Conservation (phyloP, 2,113 vertebrate species). For the Malurus elegans region DNA sequence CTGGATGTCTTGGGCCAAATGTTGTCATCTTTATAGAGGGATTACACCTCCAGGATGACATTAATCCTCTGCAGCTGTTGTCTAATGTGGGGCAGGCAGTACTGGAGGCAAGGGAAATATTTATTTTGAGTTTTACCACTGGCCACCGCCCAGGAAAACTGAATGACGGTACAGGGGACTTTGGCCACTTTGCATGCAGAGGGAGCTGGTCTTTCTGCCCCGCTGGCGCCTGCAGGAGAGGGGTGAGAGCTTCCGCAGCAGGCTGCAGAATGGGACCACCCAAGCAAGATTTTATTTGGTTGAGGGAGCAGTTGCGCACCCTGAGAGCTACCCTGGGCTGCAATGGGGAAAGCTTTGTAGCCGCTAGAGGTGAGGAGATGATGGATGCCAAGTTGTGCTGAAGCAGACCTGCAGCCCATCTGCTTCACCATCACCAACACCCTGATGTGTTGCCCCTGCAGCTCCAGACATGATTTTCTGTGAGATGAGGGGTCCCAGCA, state of each 20-base stretch:
- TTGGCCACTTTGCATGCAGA: background rate
- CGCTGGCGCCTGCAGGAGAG: background rate
- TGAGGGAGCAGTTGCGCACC: background rate
- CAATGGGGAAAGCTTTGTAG: background rate
- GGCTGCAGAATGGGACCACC: background rate
- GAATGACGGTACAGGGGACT: background rate
- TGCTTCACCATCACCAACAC: background rate
- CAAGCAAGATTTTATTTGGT: background rate
- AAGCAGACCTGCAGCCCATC: background rate
- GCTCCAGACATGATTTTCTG: background rate
- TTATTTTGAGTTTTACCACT: constrained; percentile 65
- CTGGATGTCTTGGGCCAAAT: background rate
- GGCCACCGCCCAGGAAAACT: constrained; percentile 42
- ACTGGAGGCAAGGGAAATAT: constrained; percentile 36
- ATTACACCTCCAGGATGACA: background rate
- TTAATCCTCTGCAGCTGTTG: constrained; percentile 70
- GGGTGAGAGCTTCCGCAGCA: background rate
- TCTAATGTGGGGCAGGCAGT: background rate
- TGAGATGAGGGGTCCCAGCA: background rate
- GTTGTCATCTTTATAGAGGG: background rate
- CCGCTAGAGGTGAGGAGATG: background rate
- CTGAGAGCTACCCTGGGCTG: background rate
- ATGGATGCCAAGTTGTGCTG: background rate
- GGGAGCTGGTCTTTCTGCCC: background rate
- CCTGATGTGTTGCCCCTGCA: rapidly evolving